Evolutionary conservation across 2,113 vertebrate species (phyloP).

Genomic region (Amphilophus citrinellus): DNA sequence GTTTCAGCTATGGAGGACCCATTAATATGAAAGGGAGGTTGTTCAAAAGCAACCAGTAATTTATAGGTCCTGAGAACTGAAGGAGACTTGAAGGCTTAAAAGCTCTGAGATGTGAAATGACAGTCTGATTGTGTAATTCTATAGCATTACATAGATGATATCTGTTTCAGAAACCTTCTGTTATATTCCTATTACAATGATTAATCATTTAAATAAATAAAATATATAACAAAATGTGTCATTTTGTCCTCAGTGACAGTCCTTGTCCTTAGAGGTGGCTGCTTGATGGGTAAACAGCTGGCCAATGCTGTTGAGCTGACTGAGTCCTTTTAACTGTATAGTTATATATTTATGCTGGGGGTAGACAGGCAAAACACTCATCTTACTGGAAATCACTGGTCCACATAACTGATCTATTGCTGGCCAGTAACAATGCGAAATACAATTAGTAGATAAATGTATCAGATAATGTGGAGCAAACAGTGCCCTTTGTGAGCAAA

Average conservation of each 20-base stretch:
- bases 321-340: neutral
- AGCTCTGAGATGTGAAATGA: neutral
- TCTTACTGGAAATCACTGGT: neutral
- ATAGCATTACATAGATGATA: neutral
- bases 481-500: neutral
- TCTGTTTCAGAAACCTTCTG: neutral
- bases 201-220: neutral
- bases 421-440: neutral
- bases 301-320: neutral
- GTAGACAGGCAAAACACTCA: neutral
- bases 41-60: neutral
- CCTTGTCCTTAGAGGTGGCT: neutral
- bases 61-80: neutral
- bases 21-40: neutral
- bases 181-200: neutral
- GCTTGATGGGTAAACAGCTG: neutral
- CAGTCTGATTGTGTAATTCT: neutral
- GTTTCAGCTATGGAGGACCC: neutral
- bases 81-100: neutral
- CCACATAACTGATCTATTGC: neutral
- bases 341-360: neutral
- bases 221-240: neutral
- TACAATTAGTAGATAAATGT: constrained; percentile 10
- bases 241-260: neutral
- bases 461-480: neutral